Evolutionary conservation across 2,797 vertebrate genomes (phyloP).

Genomic region (Rallus crepitans): DNA sequence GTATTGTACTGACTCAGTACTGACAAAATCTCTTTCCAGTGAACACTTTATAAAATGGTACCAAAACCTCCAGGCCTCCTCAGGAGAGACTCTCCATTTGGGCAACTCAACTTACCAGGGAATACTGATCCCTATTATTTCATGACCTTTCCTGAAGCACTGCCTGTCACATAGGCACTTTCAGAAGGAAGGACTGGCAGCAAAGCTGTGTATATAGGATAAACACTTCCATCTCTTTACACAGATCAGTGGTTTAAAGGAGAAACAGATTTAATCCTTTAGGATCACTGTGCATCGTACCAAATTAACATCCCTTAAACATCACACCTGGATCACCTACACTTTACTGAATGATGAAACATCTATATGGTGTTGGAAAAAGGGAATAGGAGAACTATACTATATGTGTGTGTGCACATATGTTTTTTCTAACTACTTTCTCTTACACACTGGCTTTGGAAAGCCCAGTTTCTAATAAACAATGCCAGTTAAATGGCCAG

Average conservation of each 20-base stretch:
- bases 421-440: not conserved
- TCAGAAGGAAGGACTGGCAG: not conserved
- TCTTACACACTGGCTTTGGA: not conserved
- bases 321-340: not conserved
- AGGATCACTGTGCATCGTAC: not conserved
- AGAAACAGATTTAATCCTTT: not conserved
- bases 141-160: not conserved
- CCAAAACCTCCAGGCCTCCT: not conserved
- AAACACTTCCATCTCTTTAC: not conserved
- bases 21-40: not conserved
- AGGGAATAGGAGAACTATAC: not conserved
- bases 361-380: not conserved
- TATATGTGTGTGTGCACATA: not conserved
- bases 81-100: not conserved
- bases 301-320: not conserved
- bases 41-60: not conserved
- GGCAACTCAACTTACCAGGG: not conserved
- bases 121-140: not conserved
- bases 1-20: not conserved
- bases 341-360: not conserved
- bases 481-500: not conserved
- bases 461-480: not conserved
- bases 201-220: not conserved
- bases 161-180: not conserved
- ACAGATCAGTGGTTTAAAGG: not conserved